Percentiles rank a stretch among this genome's conserved stretches.
phyloP scores from a whole-genome alignment of 1,140 invertebrate species.

The Dryas iulia region DNA sequence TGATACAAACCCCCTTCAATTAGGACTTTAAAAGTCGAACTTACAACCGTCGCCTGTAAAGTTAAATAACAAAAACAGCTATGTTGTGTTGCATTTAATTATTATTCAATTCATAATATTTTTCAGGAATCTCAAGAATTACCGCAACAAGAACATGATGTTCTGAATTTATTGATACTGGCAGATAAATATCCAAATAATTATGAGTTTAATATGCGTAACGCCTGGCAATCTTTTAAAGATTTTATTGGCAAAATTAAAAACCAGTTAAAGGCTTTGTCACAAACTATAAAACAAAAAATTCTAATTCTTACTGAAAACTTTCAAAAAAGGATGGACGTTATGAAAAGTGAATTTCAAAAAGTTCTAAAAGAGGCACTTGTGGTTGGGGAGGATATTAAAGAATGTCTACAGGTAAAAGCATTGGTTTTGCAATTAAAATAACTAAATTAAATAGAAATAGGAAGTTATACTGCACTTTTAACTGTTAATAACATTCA shows the following conservation, averaged over 20 bases:
- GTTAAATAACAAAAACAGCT: no score
- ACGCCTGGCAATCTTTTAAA: constrained; percentile 43
- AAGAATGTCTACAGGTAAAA: constrained; percentile 42
- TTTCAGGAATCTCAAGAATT: neutral
- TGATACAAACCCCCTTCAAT: no score
- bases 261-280: constrained; percentile 32
- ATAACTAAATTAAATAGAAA: no score
- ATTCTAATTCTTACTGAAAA: constrained; percentile 20
- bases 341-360: constrained; percentile 35
- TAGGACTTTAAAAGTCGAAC: no score
- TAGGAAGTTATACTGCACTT: no score
- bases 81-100: no score
- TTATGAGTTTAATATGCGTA: neutral
- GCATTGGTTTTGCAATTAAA: no score
- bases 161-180: neutral
- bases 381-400: constrained; percentile 29
- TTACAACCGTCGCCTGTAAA: no score
- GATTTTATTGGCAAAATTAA: constrained; percentile 32
- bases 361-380: constrained; percentile 32
- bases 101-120: no score
- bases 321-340: constrained; percentile 33
- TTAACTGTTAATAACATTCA: no score
- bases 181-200: neutral
- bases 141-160: neutral
- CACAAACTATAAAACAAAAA: constrained; percentile 37